phyloP scores from a whole-genome alignment of 2,888 invertebrate species.

The Standfussiana lucernea region DNA sequence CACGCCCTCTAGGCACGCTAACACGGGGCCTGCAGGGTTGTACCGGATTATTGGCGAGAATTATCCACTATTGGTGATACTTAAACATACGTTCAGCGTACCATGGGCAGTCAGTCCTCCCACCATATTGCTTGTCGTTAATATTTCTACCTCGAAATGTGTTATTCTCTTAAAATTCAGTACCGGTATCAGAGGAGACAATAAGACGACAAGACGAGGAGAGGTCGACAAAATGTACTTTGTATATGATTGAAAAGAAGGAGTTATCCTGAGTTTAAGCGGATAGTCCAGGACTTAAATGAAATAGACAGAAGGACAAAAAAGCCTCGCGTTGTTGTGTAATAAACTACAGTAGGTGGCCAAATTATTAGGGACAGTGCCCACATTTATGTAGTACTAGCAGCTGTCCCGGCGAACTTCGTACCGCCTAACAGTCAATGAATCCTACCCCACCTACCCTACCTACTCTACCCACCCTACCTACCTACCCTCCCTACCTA shows the following conservation, averaged over 20 bases:
- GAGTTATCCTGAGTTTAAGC: too few relatives aligned
- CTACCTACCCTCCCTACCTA: too few relatives aligned
- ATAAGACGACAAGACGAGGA: not conserved
- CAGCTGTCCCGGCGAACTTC: too few relatives aligned
- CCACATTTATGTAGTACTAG: too few relatives aligned
- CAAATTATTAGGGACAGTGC: too few relatives aligned
- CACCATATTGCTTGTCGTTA: not conserved
- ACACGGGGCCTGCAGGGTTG: not conserved
- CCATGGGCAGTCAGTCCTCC: not conserved
- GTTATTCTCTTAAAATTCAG: not conserved
- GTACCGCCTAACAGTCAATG: too few relatives aligned
- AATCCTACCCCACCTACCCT: too few relatives aligned
- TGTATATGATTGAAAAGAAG: too few relatives aligned
- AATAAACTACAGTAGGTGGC: too few relatives aligned
- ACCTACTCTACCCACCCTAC: too few relatives aligned
- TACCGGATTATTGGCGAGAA: not conserved
- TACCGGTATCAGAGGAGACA: not conserved
- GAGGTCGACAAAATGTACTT: not conserved
- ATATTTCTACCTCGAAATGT: not conserved
- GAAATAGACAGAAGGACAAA: not conserved
- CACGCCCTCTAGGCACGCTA: constrained; percentile 29
- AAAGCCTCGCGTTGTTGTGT: not conserved
- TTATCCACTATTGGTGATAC: not conserved
- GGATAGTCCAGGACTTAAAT: not conserved
- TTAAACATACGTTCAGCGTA: not conserved